phyloP scores from a whole-genome alignment of 2,888 invertebrate genomes.

The Anoncus sp. region DNA sequence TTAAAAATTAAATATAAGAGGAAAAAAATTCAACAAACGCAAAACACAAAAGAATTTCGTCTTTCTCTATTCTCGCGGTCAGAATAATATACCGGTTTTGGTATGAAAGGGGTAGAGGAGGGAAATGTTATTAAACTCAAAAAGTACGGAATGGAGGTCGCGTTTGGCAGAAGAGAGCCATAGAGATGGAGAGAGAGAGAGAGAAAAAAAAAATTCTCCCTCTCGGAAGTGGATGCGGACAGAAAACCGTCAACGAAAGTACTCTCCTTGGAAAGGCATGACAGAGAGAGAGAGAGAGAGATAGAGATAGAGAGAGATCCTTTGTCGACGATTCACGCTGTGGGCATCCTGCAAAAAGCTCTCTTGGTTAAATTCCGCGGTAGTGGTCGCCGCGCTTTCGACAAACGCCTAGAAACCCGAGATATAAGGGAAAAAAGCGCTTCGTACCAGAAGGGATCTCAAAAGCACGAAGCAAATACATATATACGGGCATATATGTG shows the following conservation, averaged over 20 bases:
- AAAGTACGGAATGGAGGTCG: slow-evolving; percentile 42
- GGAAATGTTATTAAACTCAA: slow-evolving; percentile 55
- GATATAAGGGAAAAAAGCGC: slow-evolving; percentile 34
- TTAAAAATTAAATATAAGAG: slow-evolving; percentile 34
- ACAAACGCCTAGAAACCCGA: slow-evolving; percentile 48
- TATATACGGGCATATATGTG: too few species aligned
- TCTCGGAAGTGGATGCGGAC: slow-evolving; percentile 39
- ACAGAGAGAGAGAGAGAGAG: slow-evolving; percentile 36
- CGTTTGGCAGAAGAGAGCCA: slow-evolving; percentile 35
- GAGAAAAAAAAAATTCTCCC: slow-evolving; percentile 17
- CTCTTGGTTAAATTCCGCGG: slow-evolving; percentile 55
- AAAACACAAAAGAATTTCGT: slow-evolving; percentile 56
- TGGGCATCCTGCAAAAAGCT: slow-evolving; percentile 44
- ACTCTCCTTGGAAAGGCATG: slow-evolving; percentile 53
- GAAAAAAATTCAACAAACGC: slow-evolving; percentile 43
- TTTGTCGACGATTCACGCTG: slow-evolving; percentile 50
- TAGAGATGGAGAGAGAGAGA: slow-evolving; percentile 17
- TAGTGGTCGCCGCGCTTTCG: slow-evolving; percentile 47
- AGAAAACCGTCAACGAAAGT: slow-evolving; percentile 30
- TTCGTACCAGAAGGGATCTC: slow-evolving; percentile 37
- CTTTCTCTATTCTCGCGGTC: slow-evolving; percentile 40
- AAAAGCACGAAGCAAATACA: slow-evolving; percentile 11
- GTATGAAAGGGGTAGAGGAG: slow-evolving; percentile 2
- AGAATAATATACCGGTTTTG: slow-evolving; percentile 54
- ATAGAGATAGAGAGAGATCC: slow-evolving; percentile 50